These are phyloP conservation scores for Zapornia atra DNA, from an alignment of 2,113 vertebrate species.

Conservation along the genomic window DNA sequence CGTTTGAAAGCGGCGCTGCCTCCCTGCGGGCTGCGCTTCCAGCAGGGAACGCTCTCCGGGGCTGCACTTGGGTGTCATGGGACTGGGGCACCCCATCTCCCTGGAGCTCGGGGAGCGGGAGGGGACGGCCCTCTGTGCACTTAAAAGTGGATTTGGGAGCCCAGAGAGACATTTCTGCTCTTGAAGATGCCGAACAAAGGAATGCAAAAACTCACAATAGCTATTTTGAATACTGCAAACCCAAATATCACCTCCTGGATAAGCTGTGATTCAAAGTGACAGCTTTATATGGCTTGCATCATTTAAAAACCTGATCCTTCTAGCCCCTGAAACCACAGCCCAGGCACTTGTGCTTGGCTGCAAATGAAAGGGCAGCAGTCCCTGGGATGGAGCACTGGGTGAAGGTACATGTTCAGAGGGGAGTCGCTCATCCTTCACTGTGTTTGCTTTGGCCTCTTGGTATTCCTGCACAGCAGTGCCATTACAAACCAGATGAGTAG, in stretches of 20 bases:
- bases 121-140: not conserved
- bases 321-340: not conserved
- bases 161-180: not conserved
- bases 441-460: not conserved
- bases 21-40: not conserved
- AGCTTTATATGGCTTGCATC: not conserved
- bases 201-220: constrained; percentile 44
- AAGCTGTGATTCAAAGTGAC: constrained; percentile 1
- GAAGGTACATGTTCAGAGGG: not conserved
- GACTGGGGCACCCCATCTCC: not conserved
- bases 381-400: not conserved
- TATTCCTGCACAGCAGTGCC: not conserved
- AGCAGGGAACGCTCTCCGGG: not conserved
- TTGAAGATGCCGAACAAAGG: constrained; percentile 44
- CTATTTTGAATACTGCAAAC: constrained; percentile 27
- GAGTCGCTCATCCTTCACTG: not conserved
- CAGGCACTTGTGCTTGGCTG: not conserved
- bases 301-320: not conserved
- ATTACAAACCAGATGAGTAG: not conserved
- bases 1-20: not conserved
- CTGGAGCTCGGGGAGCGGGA: not conserved
- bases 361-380: not conserved
- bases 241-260: not conserved
- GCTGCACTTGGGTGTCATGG: not conserved
- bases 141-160: not conserved